These are phyloP conservation scores for Synergus umbraculus DNA, from an alignment of 2,888 invertebrate species.

Conservation along the genomic window DNA sequence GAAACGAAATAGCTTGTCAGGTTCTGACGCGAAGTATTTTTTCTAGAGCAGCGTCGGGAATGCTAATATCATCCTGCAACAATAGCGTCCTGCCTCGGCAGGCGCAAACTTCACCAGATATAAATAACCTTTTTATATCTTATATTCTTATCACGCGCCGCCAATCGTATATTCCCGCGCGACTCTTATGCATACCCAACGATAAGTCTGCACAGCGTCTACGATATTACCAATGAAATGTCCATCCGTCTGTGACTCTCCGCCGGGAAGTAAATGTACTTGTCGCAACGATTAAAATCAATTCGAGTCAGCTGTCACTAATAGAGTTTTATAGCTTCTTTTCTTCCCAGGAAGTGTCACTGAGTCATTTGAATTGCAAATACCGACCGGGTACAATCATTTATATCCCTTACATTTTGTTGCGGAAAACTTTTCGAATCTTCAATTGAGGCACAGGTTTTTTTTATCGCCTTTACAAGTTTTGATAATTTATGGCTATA, in stretches of 20 bases:
- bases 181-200: slow-evolving; percentile 31
- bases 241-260: slow-evolving; percentile 10
- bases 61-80: slow-evolving; percentile 40
- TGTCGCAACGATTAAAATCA: slow-evolving; percentile 37
- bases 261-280: not conserved
- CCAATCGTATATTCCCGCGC: slow-evolving; percentile 41
- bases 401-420: not conserved
- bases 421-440: no score
- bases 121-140: slow-evolving; percentile 41
- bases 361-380: not conserved
- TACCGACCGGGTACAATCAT: not conserved
- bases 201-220: slow-evolving; percentile 37
- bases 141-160: slow-evolving; percentile 44
- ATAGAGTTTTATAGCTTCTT: slow-evolving; percentile 11
- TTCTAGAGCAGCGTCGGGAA: slow-evolving; percentile 40
- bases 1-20: not conserved
- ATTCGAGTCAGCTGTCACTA: slow-evolving; percentile 19
- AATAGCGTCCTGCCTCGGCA: slow-evolving; percentile 45
- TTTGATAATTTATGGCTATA: no score
- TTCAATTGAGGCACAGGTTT: no score
- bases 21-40: slow-evolving; percentile 10
- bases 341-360: slow-evolving; percentile 16
- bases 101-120: slow-evolving; percentile 50
- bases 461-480: no score
- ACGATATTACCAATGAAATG: slow-evolving; percentile 29